These are phyloP conservation scores for Stomorhina lunata DNA, from an alignment of 2,888 invertebrate species.

Conservation along the genomic window DNA sequence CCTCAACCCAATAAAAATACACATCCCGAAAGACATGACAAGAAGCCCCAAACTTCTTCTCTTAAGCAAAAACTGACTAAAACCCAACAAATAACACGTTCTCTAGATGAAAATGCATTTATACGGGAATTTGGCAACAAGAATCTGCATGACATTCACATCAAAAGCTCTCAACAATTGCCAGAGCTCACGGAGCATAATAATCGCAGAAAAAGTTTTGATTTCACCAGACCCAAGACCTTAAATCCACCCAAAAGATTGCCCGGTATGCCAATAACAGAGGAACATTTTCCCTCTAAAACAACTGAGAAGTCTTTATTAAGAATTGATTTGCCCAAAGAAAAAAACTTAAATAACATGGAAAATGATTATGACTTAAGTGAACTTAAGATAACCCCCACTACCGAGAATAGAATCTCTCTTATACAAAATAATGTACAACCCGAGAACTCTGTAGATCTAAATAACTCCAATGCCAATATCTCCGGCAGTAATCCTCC, in stretches of 20 bases:
- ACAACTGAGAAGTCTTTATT: constrained; percentile 57
- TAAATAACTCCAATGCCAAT: constrained; percentile 67
- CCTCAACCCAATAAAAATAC: constrained; percentile 51
- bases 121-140: constrained; percentile 84
- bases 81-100: constrained; percentile 83
- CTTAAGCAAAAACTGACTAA: constrained; percentile 81
- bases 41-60: constrained; percentile 27
- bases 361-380: constrained; percentile 69
- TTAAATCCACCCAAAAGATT: constrained; percentile 82
- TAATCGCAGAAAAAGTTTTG: constrained; percentile 82
- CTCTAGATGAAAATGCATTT: constrained; percentile 88
- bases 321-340: constrained; percentile 58
- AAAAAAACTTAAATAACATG: constrained; percentile 63
- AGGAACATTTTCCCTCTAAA: constrained; percentile 73
- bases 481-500: constrained; percentile 37
- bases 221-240: constrained; percentile 83
- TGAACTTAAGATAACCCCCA: constrained; percentile 81
- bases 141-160: constrained; percentile 75
- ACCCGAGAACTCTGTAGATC: constrained; percentile 68
- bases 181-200: constrained; percentile 71
- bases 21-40: constrained; percentile 48
- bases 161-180: constrained; percentile 74
- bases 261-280: constrained; percentile 78
- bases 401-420: constrained; percentile 83
- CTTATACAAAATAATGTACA: constrained; percentile 81